Evolutionary conservation across 2,113 vertebrate species (phyloP).

Genomic region (Saiga tatarica): DNA sequence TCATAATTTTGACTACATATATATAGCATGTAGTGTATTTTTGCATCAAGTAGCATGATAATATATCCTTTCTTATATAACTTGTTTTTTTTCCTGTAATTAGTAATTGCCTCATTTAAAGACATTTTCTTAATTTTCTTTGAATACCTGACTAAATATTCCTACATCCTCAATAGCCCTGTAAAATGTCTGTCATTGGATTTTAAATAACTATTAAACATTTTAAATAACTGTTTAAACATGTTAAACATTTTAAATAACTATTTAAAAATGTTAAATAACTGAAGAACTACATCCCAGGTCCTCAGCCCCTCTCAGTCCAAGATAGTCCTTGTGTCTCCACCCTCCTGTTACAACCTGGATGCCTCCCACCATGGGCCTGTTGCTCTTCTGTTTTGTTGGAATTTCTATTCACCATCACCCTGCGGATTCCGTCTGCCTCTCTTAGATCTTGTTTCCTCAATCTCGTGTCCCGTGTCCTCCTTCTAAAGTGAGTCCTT

Average conservation of each 20-base stretch:
- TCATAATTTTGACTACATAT: neutral
- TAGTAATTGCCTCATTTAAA: conserved; percentile 13
- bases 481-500: neutral
- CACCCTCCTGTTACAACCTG: rapidly evolving
- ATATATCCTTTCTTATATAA: neutral
- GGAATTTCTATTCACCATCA: neutral
- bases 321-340: neutral
- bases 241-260: neutral
- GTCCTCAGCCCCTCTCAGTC: neutral
- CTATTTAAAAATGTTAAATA: neutral
- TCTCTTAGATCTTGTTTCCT: neutral
- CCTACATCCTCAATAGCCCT: neutral
- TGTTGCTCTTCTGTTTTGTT: neutral
- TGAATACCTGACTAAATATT: neutral
- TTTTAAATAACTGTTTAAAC: neutral
- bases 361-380: neutral
- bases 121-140: conserved; percentile 29
- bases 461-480: too few relatives aligned
- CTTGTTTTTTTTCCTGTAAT: neutral
- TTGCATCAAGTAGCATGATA: neutral
- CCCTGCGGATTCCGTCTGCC: neutral
- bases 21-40: neutral
- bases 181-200: neutral
- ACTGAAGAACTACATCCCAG: neutral
- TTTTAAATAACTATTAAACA: neutral